Percentiles rank a stretch among this genome's conserved stretches.
These are phyloP conservation scores for Andrena chrysosceles DNA, from an alignment of 2,888 invertebrate genomes.

Conservation along the genomic window DNA sequence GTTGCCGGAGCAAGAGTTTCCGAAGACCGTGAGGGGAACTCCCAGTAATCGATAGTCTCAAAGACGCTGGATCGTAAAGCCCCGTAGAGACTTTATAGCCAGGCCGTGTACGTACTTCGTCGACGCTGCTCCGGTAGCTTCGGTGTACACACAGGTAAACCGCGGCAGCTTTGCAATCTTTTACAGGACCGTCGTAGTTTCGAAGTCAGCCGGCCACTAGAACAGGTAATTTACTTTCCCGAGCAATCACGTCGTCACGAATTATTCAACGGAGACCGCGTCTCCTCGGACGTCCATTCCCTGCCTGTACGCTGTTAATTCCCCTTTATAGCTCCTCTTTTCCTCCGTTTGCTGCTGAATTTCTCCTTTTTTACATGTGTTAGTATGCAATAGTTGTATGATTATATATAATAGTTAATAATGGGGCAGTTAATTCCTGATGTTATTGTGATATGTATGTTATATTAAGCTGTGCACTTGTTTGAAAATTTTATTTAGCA, in stretches of 20 bases:
- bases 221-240: conserved; percentile 66
- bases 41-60: conserved; percentile 66
- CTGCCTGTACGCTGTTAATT: conserved; percentile 29
- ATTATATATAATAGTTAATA: no score
- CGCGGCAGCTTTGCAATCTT: conserved; percentile 61
- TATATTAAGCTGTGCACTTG: no score
- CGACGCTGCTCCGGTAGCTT: conserved; percentile 33
- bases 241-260: conserved; percentile 61
- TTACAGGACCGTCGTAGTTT: conserved; percentile 49
- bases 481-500: no score
- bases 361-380: background rate
- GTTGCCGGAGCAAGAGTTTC: conserved; percentile 24
- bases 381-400: no score
- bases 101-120: conserved; percentile 46
- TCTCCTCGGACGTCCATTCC: conserved; percentile 1
- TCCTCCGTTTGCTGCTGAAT: background rate
- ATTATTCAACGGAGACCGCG: conserved; percentile 60
- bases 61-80: conserved; percentile 65
- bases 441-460: no score
- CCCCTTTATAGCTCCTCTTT: background rate
- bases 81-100: conserved; percentile 64
- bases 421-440: no score
- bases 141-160: conserved; percentile 47
- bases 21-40: conserved; percentile 37
- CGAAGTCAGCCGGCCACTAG: conserved; percentile 51